Evolutionary conservation across 2,113 vertebrate genomes (phyloP).

Genomic region (Egretta garzetta): DNA sequence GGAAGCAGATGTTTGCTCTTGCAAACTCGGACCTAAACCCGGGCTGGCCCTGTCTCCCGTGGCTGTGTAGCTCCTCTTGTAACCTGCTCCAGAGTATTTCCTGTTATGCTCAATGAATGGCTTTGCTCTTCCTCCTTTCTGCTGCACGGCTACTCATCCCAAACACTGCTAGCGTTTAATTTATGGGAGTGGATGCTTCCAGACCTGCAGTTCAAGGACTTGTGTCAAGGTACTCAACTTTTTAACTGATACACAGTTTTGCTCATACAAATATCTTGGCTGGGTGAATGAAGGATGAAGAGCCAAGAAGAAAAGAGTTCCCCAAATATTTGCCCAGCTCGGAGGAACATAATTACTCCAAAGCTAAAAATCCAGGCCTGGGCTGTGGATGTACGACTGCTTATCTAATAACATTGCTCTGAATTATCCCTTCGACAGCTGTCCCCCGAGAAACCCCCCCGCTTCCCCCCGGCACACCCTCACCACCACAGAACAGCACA

Average conservation of each 20-base stretch:
- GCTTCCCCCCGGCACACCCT: accelerated
- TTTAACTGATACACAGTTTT: background rate
- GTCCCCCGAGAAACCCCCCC: accelerated
- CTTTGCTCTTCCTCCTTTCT: background rate
- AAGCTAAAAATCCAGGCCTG: background rate
- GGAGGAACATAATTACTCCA: background rate
- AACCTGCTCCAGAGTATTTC: background rate
- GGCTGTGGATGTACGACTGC: accelerated
- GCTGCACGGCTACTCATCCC: background rate
- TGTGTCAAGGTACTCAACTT: background rate
- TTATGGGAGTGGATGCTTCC: background rate
- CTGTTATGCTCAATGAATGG: background rate
- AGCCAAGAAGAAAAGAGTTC: background rate
- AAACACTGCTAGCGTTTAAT: background rate
- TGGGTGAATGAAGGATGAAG: background rate
- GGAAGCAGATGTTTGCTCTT: background rate
- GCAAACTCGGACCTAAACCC: background rate
- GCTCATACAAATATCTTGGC: background rate
- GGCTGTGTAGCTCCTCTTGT: background rate
- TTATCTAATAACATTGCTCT: background rate
- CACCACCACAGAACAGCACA: background rate
- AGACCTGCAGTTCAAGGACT: background rate
- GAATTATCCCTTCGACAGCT: background rate
- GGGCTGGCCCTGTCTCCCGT: background rate
- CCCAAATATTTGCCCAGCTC: background rate